Conservation (phyloP, 2,113 vertebrate species). For the Cavia aperea region DNA sequence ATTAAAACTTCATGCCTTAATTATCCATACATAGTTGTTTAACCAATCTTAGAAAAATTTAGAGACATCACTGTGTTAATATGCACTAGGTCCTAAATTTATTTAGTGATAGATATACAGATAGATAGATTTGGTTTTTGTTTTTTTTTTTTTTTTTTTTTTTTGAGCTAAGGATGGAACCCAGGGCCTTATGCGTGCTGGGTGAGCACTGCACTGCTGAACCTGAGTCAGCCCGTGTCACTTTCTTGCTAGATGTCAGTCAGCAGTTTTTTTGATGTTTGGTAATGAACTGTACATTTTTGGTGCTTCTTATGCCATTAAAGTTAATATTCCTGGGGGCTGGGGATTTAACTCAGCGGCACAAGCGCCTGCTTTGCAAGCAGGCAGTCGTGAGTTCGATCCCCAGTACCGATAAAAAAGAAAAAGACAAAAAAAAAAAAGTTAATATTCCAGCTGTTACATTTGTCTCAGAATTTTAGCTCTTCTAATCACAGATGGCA, state of each 20-base stretch:
- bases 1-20: not conserved
- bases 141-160: not conserved
- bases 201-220: not conserved
- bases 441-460: not conserved
- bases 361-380: too few species aligned
- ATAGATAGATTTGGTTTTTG: too few species aligned
- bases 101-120: not conserved
- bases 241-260: slow-evolving; percentile 1
- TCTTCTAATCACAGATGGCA: slow-evolving; percentile 4
- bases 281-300: not conserved
- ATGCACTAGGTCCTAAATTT: not conserved
- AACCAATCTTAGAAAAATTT: not conserved
- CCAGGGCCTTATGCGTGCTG: not conserved
- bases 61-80: slow-evolving; percentile 5
- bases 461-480: not conserved
- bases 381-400: too few species aligned
- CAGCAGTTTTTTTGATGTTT: slow-evolving; percentile 15
- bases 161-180: not conserved
- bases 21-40: not conserved
- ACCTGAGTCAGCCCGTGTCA: not conserved
- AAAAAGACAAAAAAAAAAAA: not conserved
- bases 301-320: not conserved
- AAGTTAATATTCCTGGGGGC: not conserved
- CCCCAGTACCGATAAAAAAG: too few species aligned
- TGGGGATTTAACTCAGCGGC: too few species aligned